Evolutionary conservation across 2,888 invertebrate species (phyloP).

Genomic region (Conchocele bisecta): DNA sequence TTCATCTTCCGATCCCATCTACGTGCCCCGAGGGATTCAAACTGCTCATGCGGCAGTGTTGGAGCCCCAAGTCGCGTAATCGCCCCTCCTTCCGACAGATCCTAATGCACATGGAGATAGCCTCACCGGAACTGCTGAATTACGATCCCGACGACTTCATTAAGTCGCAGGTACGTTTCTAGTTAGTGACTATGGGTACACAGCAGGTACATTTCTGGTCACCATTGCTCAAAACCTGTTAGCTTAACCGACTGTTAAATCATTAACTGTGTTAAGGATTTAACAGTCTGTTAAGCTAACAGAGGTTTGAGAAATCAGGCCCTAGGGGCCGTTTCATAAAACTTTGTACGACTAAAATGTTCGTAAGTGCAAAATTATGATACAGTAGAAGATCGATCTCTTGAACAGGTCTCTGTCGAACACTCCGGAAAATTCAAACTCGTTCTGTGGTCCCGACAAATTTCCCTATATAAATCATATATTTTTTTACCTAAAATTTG

Average conservation of each 20-base stretch:
- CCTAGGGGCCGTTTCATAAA: too few relatives aligned
- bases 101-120: constrained; percentile 94
- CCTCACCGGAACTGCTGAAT: constrained; percentile 90
- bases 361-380: too few relatives aligned
- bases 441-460: too few relatives aligned
- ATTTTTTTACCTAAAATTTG: too few relatives aligned
- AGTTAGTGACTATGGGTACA: neutral
- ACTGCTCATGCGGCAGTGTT: constrained; percentile 94
- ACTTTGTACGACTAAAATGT: too few relatives aligned
- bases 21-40: constrained; percentile 92
- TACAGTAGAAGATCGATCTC: too few relatives aligned
- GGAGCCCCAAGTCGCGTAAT: constrained; percentile 94
- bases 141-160: constrained; percentile 89
- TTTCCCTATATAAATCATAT: too few relatives aligned
- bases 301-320: too few relatives aligned
- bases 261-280: neutral
- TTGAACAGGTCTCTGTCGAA: too few relatives aligned
- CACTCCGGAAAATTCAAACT: too few relatives aligned
- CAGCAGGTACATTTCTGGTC: neutral
- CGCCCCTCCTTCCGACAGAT: constrained; percentile 96
- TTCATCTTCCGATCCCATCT: constrained; percentile 94
- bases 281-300: too few relatives aligned
- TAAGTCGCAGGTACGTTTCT: constrained; percentile 87
- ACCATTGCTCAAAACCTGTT: neutral
- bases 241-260: neutral